Base-by-base conservation (phyloP, 2,888 invertebrate genomes). In the Xanthorhoe spadicearia region DNA sequence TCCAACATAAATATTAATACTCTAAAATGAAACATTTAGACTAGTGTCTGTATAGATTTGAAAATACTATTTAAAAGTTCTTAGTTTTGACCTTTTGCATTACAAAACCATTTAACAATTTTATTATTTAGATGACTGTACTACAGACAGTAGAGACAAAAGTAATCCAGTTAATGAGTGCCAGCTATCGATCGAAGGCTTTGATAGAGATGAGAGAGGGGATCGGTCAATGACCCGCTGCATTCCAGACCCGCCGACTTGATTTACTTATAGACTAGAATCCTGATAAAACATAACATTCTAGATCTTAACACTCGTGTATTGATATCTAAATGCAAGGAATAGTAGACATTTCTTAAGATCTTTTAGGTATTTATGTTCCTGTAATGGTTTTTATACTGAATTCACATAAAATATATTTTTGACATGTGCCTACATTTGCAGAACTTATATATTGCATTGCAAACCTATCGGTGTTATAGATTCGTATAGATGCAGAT, bases 221-320 rank as follows among this genome's bases (percentile, higher is more conserved):
- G 82, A 88, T 82, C 84, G 92, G 89, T 74, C 92, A 88, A 75
- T 90, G 92, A 93, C 92, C 93, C 74, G 79, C 82, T 78, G 86
- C 91, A 92, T 92, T 92, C 92, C 92, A 84, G 70, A 82, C 82
- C 83, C 76, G 73, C 79, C 82, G 87, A 87, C 90, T 87, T 88
- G 91, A 88, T 89, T 91, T 91, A 89, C 84, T 90, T 90, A 88
- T 86, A 48, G 55, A 66, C 70, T 70, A 69, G 71, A 67, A 66
- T 67, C 70, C 61, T 70, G 64, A 71, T 69, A 64, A 53, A 51
- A 61, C 49, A 61, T 61, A 61, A 50, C 32, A 28, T 49, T 48
- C 10, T 17, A 55, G 35, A 54, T 9, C 15, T 17, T 6, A 38
- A 55, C 1, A 1, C 4, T 23, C 23, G 1, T 23, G 4, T 23